phyloP scores from a whole-genome alignment of 2,888 invertebrate genomes.

The Crioceris asparagi region DNA sequence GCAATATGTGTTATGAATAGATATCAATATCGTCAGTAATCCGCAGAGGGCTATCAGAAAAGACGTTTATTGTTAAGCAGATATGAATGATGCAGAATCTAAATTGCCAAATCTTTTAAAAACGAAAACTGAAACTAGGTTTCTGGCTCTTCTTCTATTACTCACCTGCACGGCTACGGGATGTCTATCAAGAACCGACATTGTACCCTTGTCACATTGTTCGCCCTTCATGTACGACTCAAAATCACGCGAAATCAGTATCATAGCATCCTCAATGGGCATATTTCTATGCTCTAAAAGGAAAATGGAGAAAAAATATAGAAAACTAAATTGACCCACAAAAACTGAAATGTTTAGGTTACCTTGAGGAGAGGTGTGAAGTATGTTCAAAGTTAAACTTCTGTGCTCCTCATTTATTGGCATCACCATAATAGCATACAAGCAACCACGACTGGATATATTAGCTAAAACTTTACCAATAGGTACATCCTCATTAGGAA shows the following conservation, averaged over 20 bases:
- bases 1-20: too few species aligned
- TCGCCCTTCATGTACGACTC: conserved; percentile 47
- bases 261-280: conserved; percentile 85
- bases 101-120: too few species aligned
- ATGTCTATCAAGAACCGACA: conserved; percentile 39
- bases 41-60: too few species aligned
- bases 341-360: too few species aligned
- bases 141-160: too few species aligned
- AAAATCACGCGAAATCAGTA: conserved; percentile 63
- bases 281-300: conserved; percentile 84
- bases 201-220: conserved; percentile 25
- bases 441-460: conserved; percentile 76
- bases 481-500: conserved; percentile 83
- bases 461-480: conserved; percentile 71
- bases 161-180: conserved; percentile 57
- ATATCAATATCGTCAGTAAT: too few species aligned
- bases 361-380: conserved; percentile 88
- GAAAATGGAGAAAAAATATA: not conserved
- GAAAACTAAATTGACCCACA: too few species aligned
- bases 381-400: conserved; percentile 79
- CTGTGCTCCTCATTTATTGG: conserved; percentile 76
- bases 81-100: too few species aligned
- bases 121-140: too few species aligned
- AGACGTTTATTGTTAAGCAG: too few species aligned
- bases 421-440: conserved; percentile 80